phyloP scores from a whole-genome alignment of 2,797 vertebrate species.

The Anolis apletophallus region DNA sequence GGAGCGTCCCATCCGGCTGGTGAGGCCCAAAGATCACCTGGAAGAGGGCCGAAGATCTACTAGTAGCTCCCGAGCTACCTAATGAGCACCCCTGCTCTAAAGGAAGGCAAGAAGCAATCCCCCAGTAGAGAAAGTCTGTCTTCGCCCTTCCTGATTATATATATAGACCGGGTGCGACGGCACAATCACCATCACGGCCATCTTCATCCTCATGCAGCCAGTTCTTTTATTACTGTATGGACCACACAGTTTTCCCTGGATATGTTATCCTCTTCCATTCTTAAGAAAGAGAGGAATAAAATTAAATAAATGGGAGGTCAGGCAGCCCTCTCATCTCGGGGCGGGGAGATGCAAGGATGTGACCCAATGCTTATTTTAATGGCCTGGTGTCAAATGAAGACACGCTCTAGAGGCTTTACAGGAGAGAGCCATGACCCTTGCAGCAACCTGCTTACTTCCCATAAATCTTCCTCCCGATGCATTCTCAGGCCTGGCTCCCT shows the following conservation, averaged over 20 bases:
- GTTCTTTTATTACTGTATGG: too few species aligned
- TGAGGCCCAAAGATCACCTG: too few species aligned
- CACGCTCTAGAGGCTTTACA: slow-evolving; percentile 48
- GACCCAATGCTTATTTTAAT: slow-evolving; percentile 50
- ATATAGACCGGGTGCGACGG: too few species aligned
- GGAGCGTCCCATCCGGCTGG: too few species aligned
- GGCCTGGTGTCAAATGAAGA: slow-evolving; percentile 21
- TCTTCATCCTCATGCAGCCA: neutral
- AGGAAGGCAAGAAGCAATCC: too few species aligned
- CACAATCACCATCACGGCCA: too few species aligned
- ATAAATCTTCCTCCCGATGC: slow-evolving; percentile 52
- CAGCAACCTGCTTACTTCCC: slow-evolving; percentile 30
- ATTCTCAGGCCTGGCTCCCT: neutral
- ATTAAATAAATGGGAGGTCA: slow-evolving; percentile 42
- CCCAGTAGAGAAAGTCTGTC: too few species aligned
- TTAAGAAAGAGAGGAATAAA: neutral
- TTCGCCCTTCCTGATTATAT: too few species aligned
- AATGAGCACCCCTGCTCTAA: too few species aligned
- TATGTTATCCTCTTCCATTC: neutral
- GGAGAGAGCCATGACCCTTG: slow-evolving; percentile 45
- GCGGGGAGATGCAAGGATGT: slow-evolving; percentile 17
- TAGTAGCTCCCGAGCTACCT: too few species aligned
- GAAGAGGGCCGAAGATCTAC: too few species aligned
- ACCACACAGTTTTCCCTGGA: too few species aligned
- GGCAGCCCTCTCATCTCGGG: slow-evolving; percentile 51